Evolutionary conservation across 2,113 vertebrate genomes (phyloP).

Genomic region (Pelodiscus sinensis): DNA sequence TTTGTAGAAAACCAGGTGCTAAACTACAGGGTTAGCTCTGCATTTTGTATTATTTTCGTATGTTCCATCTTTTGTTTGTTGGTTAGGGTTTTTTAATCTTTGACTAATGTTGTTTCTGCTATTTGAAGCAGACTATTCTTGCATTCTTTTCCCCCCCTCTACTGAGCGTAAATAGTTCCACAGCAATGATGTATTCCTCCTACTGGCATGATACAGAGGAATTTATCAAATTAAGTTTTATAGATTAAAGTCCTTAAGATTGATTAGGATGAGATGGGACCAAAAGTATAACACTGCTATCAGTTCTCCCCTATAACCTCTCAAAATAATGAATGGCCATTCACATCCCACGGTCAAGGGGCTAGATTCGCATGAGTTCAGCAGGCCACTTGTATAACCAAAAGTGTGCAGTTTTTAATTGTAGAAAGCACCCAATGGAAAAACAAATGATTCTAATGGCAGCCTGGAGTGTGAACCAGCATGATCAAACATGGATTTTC

Average conservation of each 20-base stretch:
- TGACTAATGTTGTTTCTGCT: neutral
- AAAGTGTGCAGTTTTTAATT: neutral
- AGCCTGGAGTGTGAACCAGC: neutral
- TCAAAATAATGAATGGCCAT: neutral
- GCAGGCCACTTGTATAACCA: neutral
- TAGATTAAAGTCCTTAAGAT: neutral
- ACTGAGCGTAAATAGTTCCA: neutral
- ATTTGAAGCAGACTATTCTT: neutral
- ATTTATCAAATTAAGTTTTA: neutral
- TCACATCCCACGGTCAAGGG: neutral
- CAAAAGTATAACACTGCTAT: rapidly evolving
- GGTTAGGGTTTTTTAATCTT: neutral
- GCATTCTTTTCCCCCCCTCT: neutral
- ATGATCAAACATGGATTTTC: neutral
- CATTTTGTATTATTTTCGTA: neutral
- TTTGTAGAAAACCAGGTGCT: conserved; percentile 7
- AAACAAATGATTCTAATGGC: neutral
- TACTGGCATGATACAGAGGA: neutral
- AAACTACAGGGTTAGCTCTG: neutral
- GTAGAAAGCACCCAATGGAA: neutral
- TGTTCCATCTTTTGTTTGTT: neutral
- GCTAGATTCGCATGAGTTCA: rapidly evolving
- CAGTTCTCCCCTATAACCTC: neutral
- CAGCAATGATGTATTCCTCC: rapidly evolving
- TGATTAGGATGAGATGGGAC: neutral